Conservation (phyloP, 2,797 vertebrate genomes). For the Crypturellus tataupa region DNA sequence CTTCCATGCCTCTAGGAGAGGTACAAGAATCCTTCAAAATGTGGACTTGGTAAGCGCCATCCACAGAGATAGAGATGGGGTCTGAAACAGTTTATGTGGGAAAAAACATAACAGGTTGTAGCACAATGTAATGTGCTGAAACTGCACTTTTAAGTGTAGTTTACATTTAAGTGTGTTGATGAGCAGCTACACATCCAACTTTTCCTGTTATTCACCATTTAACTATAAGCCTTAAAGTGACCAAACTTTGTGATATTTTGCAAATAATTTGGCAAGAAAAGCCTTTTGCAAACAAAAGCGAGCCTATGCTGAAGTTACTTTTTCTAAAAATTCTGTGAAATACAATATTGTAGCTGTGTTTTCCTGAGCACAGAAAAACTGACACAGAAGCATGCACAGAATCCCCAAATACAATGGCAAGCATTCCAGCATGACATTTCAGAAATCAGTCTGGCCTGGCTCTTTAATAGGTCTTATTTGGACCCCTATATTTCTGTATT, state of each 20-base stretch:
- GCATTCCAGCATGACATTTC: background rate
- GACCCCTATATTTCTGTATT: background rate
- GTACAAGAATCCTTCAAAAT: background rate
- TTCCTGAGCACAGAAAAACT: background rate
- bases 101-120: background rate
- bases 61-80: background rate
- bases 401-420: background rate
- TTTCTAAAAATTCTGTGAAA: background rate
- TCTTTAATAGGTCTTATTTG: background rate
- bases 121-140: background rate
- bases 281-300: background rate
- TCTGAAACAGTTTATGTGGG: conserved; percentile 13
- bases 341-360: background rate
- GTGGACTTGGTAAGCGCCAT: background rate
- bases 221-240: background rate
- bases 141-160: background rate
- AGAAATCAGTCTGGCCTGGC: background rate
- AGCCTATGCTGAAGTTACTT: background rate
- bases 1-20: background rate
- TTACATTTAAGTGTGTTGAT: background rate
- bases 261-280: background rate
- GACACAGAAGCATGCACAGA: background rate
- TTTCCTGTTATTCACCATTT: background rate
- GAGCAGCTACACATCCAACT: background rate
- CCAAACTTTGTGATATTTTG: background rate